These are phyloP conservation scores for Hydropsyche tenuis DNA, from an alignment of 1,140 invertebrate genomes.

Conservation along the genomic window DNA sequence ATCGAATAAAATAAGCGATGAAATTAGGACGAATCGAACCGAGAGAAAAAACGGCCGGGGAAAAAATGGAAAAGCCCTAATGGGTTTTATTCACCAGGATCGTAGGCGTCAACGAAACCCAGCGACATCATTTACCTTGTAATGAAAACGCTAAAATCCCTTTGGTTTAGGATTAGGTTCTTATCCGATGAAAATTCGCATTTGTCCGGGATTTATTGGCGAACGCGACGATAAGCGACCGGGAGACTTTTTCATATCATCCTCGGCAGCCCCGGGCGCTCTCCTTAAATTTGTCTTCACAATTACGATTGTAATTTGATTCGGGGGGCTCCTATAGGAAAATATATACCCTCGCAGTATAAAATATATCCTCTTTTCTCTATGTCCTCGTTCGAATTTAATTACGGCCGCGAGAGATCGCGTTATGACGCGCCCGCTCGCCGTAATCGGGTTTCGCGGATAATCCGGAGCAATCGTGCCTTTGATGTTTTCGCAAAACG, in stretches of 20 bases:
- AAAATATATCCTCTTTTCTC: neutral
- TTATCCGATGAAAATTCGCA: slow-evolving; percentile 39
- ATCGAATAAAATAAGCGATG: slow-evolving; percentile 39
- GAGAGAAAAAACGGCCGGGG: neutral
- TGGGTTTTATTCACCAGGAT: slow-evolving; percentile 31
- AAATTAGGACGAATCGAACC: slow-evolving; percentile 27
- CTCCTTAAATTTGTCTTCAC: slow-evolving; percentile 34
- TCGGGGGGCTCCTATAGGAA: neutral
- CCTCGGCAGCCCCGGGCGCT: neutral
- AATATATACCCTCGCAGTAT: neutral
- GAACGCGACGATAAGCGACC: slow-evolving; percentile 12
- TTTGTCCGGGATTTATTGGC: slow-evolving; percentile 30
- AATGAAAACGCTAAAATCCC: slow-evolving; percentile 41
- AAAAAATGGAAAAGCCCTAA: slow-evolving; percentile 35
- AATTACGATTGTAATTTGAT: slow-evolving; percentile 36
- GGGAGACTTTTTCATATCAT: slow-evolving; percentile 29
- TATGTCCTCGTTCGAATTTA: slow-evolving; percentile 12
- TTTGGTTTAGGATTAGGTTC: slow-evolving; percentile 37
- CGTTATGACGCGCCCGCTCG: slow-evolving; percentile 11
- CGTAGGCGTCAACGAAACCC: neutral
- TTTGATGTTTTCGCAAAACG: too few relatives aligned
- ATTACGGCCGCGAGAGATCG: slow-evolving; percentile 18
- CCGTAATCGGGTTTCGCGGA: slow-evolving; percentile 13
- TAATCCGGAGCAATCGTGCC: neutral
- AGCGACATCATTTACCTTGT: slow-evolving; percentile 42